Evolutionary conservation across 2,888 invertebrate species (phyloP), one percentile per base, ranked within the genome.

Genomic region (Callyntrura guangdongensis): DNA sequence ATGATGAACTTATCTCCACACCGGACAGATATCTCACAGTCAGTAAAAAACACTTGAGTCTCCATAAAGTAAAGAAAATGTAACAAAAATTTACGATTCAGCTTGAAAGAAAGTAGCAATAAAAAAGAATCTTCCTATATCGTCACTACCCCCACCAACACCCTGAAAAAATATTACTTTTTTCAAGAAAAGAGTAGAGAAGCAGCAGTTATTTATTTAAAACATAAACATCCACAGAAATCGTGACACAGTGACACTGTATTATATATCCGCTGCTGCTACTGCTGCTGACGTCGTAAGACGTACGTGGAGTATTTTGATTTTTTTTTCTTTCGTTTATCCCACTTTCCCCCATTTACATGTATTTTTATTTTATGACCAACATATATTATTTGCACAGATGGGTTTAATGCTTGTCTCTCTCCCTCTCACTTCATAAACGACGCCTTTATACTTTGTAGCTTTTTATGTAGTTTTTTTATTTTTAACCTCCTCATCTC

Each of bases 221-320:
- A 36, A 36, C 36, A 69, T 69, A 69, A 69, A 69, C 45, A 69
- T 69, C 8, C n/a, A 45, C 45, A 69, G 45, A 64, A 45, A 69
- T 69, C 45, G 8, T 69, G 69, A 69, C 69, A 69, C 45, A 69
- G 69, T 69, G 45, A 69, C 69, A 69, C 36, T 67, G 14, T 25
- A 25, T 36, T 36, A 36, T 36, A 36, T 36, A 36, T 69, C 69
- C 69, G 36, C 69, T 36, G 36, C 36, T 36, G 36, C 6, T 36
- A 4, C 36, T 36, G n/a, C 36, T 36, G 36, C 36, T 69, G 69
- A 69, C 69, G 69, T 69, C 2, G 36, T 36, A 36, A 36, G 36
- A 2, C 36, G 36, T 36, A 36, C 2, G 36, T 36, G 36, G 36
- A 36, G 36, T 53, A 69, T 69, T 69, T 69, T 69, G 17, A 69